Evolutionary conservation across 2,888 invertebrate genomes (phyloP).

Genomic region (Rotaria magnacalcarata): DNA sequence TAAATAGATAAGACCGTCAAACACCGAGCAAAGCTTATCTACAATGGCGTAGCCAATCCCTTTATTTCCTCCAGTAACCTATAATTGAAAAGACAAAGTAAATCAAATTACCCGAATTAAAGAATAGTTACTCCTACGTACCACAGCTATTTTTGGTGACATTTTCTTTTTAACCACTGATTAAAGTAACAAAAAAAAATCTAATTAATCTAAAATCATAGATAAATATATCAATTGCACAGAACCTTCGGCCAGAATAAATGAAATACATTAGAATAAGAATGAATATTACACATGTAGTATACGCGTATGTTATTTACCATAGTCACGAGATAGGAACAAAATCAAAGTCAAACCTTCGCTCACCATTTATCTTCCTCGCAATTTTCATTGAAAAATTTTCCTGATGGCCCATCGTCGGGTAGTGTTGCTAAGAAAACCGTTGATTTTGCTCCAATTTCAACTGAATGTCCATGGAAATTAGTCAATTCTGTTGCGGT

Average conservation of each 20-base stretch:
- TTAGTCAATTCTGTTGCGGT: background rate
- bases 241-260: too few species aligned
- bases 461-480: background rate
- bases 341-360: too few species aligned
- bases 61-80: background rate
- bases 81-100: background rate
- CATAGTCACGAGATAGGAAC: too few species aligned
- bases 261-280: too few species aligned
- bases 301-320: too few species aligned
- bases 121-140: background rate
- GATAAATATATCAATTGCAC: too few species aligned
- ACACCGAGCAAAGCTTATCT: background rate
- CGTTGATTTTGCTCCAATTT: background rate
- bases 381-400: background rate
- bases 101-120: background rate
- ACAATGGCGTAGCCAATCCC: background rate
- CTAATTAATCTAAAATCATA: too few species aligned
- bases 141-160: background rate
- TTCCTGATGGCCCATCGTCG: slow-evolving; percentile 5
- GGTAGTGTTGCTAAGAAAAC: background rate
- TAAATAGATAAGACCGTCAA: background rate
- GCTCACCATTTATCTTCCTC: background rate
- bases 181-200: background rate
- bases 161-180: too few species aligned
- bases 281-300: too few species aligned